Evolutionary conservation across 2,888 invertebrate species (phyloP).

Genomic region (Neuroscelio doddi): DNA sequence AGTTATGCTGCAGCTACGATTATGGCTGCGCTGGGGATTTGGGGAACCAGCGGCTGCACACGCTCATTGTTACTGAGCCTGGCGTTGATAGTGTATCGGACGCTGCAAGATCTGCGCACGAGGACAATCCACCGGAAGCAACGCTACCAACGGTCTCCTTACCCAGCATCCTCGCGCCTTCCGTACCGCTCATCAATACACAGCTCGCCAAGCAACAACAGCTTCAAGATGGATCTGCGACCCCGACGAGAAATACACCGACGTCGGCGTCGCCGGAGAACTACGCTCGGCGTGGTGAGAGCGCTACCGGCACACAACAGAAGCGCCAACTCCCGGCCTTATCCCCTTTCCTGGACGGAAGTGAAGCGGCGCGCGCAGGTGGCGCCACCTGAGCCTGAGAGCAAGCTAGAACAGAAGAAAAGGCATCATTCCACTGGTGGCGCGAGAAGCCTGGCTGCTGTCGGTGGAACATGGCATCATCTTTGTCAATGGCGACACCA

Average conservation of each 20-base stretch:
- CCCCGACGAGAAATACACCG: constrained; percentile 28
- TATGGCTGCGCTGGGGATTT: constrained; percentile 72
- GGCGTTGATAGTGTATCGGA: constrained; percentile 52
- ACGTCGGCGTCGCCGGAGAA: constrained; percentile 25
- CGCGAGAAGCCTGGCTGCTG: constrained; percentile 34
- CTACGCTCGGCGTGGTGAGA: constrained; percentile 4
- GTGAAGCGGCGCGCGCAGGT: constrained; percentile 35
- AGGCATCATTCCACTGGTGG: constrained; percentile 44
- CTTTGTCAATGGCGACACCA: constrained; percentile 26
- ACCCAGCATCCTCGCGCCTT: constrained; percentile 30
- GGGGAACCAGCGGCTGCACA: constrained; percentile 57
- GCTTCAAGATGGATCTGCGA: constrained; percentile 4
- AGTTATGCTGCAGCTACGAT: constrained; percentile 74
- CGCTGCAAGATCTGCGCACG: constrained; percentile 56
- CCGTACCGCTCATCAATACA: constrained; percentile 5
- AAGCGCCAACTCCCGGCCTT: constrained; percentile 14
- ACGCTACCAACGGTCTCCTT: constrained; percentile 62
- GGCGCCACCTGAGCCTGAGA: constrained; percentile 37
- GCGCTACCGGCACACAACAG: neutral
- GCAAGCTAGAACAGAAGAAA: constrained; percentile 33
- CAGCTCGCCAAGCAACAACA: neutral
- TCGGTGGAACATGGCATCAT: constrained; percentile 11
- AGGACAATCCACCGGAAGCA: constrained; percentile 64
- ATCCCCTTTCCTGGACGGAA: constrained; percentile 22
- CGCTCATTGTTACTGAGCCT: constrained; percentile 57